Conservation (phyloP, 2,113 vertebrate species). For the Poeciliopsis turrubarensis region DNA sequence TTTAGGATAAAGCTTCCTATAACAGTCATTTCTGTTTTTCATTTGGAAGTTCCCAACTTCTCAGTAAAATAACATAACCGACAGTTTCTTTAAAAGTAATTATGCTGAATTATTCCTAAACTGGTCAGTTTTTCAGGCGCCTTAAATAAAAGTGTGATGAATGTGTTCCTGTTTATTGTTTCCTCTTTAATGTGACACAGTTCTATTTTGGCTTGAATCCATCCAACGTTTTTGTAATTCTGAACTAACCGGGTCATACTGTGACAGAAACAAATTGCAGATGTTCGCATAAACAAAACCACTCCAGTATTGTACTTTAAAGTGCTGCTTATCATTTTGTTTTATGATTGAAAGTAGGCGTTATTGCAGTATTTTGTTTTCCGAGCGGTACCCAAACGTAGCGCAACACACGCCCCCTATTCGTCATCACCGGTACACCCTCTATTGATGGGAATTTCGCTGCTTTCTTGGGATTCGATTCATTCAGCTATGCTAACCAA, state of each 20-base stretch:
- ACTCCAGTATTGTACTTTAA: background rate
- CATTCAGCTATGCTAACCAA: background rate
- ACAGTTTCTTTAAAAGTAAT: too few species aligned
- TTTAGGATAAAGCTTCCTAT: background rate
- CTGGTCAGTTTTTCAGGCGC: too few species aligned
- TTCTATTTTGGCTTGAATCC: too few species aligned
- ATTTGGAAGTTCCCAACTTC: background rate
- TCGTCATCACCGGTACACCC: slow-evolving; percentile 11
- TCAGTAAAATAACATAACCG: background rate
- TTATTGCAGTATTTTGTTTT: background rate
- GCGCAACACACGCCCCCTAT: slow-evolving; percentile 34
- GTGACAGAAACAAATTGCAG: background rate
- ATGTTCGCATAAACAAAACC: background rate
- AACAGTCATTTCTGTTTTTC: background rate
- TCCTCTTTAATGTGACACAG: background rate
- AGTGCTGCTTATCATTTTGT: background rate
- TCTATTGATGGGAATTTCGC: background rate
- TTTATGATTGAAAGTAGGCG: background rate
- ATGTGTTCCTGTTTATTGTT: background rate
- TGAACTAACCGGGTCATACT: background rate
- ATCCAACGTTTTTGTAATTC: too few species aligned
- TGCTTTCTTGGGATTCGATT: background rate
- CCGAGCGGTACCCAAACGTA: slow-evolving; percentile 20
- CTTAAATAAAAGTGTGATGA: background rate
- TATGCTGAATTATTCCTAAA: too few species aligned